Evolutionary conservation across 2,888 invertebrate genomes (phyloP).

Genomic region (Dexiosoma caninum): DNA sequence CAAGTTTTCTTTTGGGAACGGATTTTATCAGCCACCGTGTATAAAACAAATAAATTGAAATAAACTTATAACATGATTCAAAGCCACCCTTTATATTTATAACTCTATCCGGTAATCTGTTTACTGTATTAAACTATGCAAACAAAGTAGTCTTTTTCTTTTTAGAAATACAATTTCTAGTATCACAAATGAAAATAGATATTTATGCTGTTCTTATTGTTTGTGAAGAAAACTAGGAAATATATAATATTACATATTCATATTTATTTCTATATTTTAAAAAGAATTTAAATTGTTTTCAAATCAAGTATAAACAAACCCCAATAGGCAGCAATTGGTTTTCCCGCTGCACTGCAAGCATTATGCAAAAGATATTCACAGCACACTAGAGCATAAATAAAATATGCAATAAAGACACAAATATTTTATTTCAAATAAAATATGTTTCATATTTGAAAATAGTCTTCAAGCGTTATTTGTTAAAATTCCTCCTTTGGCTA

Average conservation of each 20-base stretch:
- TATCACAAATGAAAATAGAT: background rate
- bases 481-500: background rate
- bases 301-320: background rate
- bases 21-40: no score
- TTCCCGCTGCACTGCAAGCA: background rate
- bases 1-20: no score
- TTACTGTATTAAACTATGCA: slow-evolving; percentile 24
- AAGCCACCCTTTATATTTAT: slow-evolving; percentile 10
- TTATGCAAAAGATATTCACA: background rate
- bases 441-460: background rate
- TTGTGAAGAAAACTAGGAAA: background rate
- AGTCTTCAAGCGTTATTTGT: background rate
- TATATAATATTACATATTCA: background rate
- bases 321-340: slow-evolving; percentile 33
- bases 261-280: slow-evolving; percentile 43
- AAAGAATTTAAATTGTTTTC: slow-evolving; percentile 17
- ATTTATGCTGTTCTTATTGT: background rate
- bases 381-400: no score
- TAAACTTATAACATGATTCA: no score
- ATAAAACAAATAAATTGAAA: no score
- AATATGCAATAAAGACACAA: background rate
- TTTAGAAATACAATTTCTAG: background rate
- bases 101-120: slow-evolving; percentile 28
- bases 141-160: slow-evolving; percentile 13
- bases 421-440: background rate